Evolutionary conservation across 2,113 vertebrate species (phyloP), one percentile per base, ranked within the genome.

Genomic region (Otus sunia): DNA sequence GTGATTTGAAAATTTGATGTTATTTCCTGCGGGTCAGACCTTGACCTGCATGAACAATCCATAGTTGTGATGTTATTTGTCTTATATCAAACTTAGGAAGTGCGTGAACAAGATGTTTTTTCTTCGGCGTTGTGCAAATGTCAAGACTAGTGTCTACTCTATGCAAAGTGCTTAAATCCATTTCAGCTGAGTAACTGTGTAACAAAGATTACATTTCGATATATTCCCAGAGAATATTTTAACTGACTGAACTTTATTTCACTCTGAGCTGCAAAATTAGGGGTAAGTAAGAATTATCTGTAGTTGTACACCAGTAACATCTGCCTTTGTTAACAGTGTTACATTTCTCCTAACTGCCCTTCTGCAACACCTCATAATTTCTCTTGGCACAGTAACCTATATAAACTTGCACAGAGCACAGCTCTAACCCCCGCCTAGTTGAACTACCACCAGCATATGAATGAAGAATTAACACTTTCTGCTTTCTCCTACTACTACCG

Each of bases 251-350:
- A 55, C 4, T 63, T 83, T 37, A 53, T 86, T 74, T 84, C 4
- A 2, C 15, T n/a, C 37, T 59, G 55, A 86, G 78, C n/a, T 16
- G 18, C 63, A 76, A 76, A 94, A 77, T 25, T n/a, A 67, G 41
- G 30, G 47, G 53, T 4, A 1, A 1, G 41, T 23, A 56, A 55
- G 49, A 75, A 77, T 55, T 62, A 71, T 16, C 59, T 50, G n/a
- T 5, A 5, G 17, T 9, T 45, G 63, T 64, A 79, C 80, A 75
- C 0, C 11, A 22, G 58, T 68, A 68, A 62, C 55, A 83, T 93
- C 59, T 63, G 59, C 74, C 55, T 96, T 94, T 88, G 88, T 89
- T 79, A 86, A 76, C 49, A 50, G 74, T 73, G 47, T 80, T 68
- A 21, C 34, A 58, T 75, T 67, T 83, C 78, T 92, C 66, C 76